Evolutionary conservation across 2,888 invertebrate species (phyloP), one percentile per base, ranked within the genome.

Genomic region (Coelopa pilipes): DNA sequence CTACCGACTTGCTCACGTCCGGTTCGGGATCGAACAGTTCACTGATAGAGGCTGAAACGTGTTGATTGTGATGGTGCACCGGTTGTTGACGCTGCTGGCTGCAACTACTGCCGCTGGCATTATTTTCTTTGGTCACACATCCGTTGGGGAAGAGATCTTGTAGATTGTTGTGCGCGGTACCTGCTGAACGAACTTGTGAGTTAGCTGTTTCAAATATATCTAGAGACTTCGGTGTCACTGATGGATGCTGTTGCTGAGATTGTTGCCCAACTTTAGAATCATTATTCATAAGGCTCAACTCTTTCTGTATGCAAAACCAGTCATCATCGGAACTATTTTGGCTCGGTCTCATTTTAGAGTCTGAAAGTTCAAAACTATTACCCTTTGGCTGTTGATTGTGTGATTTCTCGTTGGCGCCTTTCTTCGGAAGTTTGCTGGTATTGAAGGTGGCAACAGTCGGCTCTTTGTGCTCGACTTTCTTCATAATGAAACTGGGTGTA

Each of bases 241-340:
- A 34, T 67, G 65, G 50, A 63, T 71, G 59, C 49, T 75, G 21
- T 70, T 75, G 79, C 73, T 67, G 60, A 59, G 74, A 71, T 50
- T 72, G 12, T 17, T 77, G 74, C 34, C 72, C 62, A n/a, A 68
- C 74, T 71, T 73, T 59, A n/a, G 62, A 34, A 19, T 68, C 24
- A 55, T 15, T 13, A 45, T 70, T 78, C 92, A 92, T 70, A 1
- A 60, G 19, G 21, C 55, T 70, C 60, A 57, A 91, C 88, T 34
- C 34, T 34, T 34, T 34, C 34, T 34, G 34, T 34, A 34, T 34
- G 34, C 34, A 34, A 34, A 34, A 34, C 92, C 92, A 92, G 82
- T 92, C 92, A 82, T 92, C 92, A 79, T 92, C 92, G 79, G 92
- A 92, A 81, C 91, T 90, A 74, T 17, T 19, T 60, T 75, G 75